phyloP scores from a whole-genome alignment of 2,797 vertebrate species.

The Microchirus variegatus region DNA sequence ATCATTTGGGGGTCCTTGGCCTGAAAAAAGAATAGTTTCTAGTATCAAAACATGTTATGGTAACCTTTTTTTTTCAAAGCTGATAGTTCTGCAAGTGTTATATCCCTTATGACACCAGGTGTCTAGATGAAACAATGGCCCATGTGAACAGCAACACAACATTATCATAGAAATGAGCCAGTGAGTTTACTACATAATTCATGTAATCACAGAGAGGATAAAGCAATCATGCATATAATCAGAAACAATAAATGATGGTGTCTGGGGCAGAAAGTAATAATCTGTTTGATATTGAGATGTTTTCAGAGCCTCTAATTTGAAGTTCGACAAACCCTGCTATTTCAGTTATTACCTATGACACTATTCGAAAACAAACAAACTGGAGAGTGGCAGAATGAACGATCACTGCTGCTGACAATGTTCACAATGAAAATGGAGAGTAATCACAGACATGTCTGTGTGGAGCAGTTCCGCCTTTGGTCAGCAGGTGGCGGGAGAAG shows the following conservation, averaged over 20 bases:
- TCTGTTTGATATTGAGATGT: slow-evolving; percentile 1
- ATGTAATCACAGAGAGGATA: slow-evolving; percentile 18
- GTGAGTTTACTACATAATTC: slow-evolving; percentile 34
- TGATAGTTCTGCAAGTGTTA: background rate
- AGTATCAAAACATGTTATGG: background rate
- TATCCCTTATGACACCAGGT: too few species aligned
- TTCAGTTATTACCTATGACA: slow-evolving; percentile 7
- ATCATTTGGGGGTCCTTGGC: too few species aligned
- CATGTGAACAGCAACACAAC: slow-evolving; percentile 34
- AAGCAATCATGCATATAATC: slow-evolving; percentile 4
- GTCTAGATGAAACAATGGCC: slow-evolving; percentile 9
- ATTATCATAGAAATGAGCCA: slow-evolving; percentile 41
- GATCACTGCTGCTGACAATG: slow-evolving; percentile 11
- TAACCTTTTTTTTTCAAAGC: slow-evolving; percentile 37
- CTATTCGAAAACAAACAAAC: background rate
- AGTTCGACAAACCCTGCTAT: slow-evolving; percentile 11
- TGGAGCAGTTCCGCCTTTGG: slow-evolving; percentile 60
- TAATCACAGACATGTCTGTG: too few species aligned
- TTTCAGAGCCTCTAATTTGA: slow-evolving; percentile 17
- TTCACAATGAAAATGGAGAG: too few species aligned
- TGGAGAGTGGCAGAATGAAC: background rate
- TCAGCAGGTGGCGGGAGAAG: slow-evolving; percentile 79
- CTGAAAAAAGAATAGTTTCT: background rate
- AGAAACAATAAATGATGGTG: background rate
- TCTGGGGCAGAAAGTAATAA: background rate